phyloP scores from a whole-genome alignment of 1,140 invertebrate genomes.

The Lordiphosa clarofinis region DNA sequence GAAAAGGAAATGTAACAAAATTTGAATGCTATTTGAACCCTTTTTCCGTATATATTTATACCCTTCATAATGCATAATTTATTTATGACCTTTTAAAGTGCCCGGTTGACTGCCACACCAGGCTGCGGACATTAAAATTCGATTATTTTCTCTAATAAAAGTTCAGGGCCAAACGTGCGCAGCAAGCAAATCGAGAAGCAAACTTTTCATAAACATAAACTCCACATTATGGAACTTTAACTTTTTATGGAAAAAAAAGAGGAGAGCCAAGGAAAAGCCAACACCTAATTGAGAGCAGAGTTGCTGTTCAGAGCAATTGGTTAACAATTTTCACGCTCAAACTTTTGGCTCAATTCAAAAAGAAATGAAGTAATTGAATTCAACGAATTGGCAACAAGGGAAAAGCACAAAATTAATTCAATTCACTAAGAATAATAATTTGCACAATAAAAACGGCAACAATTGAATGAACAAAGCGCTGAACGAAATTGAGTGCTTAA shows the following conservation, averaged over 20 bases:
- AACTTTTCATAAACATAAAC: slow-evolving; percentile 16
- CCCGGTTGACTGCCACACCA: slow-evolving; percentile 4
- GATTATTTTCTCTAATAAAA: slow-evolving; percentile 69
- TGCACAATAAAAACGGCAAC: slow-evolving; percentile 73
- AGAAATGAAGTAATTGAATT: slow-evolving; percentile 74
- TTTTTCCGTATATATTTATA: slow-evolving; percentile 22
- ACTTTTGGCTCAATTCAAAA: slow-evolving; percentile 36
- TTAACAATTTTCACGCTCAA: slow-evolving; percentile 34
- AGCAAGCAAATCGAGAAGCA: slow-evolving; percentile 38
- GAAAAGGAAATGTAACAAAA: slow-evolving; percentile 26
- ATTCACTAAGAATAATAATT: slow-evolving; percentile 77
- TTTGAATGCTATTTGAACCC: slow-evolving; percentile 49
- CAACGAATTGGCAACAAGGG: slow-evolving; percentile 56
- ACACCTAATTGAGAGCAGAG: slow-evolving; percentile 40
- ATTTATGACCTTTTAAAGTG: slow-evolving; percentile 51
- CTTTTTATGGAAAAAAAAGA: background rate
- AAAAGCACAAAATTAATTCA: slow-evolving; percentile 64
- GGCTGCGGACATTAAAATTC: slow-evolving; percentile 58
- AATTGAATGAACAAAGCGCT: slow-evolving; percentile 38
- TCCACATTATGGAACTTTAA: too few relatives aligned
- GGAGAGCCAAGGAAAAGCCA: slow-evolving; percentile 5
- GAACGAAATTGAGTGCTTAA: slow-evolving; percentile 1
- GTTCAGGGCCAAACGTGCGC: slow-evolving; percentile 52
- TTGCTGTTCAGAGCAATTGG: slow-evolving; percentile 17
- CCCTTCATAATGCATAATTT: slow-evolving; percentile 23